These are phyloP conservation scores for Aphis gossypii DNA, from an alignment of 1,140 invertebrate species.

Conservation along the genomic window DNA sequence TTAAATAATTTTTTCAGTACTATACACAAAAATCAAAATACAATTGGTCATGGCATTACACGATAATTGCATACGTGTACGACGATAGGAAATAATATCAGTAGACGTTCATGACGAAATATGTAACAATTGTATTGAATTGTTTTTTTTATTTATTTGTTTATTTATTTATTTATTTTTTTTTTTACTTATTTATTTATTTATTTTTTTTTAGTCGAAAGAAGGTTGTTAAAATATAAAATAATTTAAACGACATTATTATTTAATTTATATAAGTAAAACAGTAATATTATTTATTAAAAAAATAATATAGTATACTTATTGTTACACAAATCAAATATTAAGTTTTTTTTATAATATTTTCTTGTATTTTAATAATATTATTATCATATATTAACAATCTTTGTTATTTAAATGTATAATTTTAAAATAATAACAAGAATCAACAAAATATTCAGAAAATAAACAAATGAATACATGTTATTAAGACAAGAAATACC, in stretches of 20 bases:
- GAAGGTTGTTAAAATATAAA: background rate
- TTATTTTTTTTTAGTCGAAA: background rate
- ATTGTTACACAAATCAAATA: background rate
- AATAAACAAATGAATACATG: background rate
- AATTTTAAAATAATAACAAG: background rate
- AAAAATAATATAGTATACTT: background rate
- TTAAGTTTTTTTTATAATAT: background rate
- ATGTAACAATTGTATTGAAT: background rate
- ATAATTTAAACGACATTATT: background rate
- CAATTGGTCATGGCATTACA: constrained; percentile 50
- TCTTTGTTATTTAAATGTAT: background rate
- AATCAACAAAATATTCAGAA: background rate
- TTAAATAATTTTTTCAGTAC: background rate
- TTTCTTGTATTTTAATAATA: background rate
- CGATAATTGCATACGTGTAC: constrained; percentile 11
- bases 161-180: background rate
- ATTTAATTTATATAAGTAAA: background rate
- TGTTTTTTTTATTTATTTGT: background rate
- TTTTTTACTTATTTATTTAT: too few relatives aligned
- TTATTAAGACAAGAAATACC: background rate
- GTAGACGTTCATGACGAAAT: constrained; percentile 34
- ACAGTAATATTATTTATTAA: background rate
- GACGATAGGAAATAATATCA: constrained; percentile 11
- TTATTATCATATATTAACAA: background rate
- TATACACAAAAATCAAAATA: constrained; percentile 30